These are phyloP conservation scores for Arnoldichthys spilopterus DNA, from an alignment of 2,797 vertebrate species.

Conservation along the genomic window DNA sequence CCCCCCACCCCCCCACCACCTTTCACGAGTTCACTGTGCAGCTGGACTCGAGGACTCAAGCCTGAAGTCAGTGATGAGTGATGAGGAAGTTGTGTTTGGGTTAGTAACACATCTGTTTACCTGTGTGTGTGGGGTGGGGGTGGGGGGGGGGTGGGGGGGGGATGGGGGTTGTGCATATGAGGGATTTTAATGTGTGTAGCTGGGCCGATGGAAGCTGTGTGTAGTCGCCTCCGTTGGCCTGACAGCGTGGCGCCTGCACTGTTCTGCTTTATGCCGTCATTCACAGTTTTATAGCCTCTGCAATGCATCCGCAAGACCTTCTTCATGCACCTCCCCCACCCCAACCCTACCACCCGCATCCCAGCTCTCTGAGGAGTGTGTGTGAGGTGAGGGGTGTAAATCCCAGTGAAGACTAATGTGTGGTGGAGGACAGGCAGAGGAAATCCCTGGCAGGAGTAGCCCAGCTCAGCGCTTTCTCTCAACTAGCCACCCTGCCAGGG, in stretches of 20 bases:
- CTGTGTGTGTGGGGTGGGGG: no score
- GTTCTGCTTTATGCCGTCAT: conserved; percentile 75
- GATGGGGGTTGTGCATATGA: background rate
- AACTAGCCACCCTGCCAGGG: conserved; percentile 13
- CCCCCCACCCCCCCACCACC: no score
- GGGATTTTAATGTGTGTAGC: background rate
- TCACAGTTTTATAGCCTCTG: conserved; percentile 73
- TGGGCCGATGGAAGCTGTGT: background rate
- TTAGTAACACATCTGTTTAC: conserved; percentile 18
- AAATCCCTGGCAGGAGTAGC: conserved; percentile 75
- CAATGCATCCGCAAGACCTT: conserved; percentile 69
- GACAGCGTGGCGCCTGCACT: conserved; percentile 61
- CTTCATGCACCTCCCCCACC: conserved; percentile 18
- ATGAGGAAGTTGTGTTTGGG: no score
- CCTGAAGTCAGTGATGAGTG: no score
- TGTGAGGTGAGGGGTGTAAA: conserved; percentile 32
- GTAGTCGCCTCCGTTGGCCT: conserved; percentile 4
- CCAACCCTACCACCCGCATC: no score
- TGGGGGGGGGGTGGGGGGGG: no score
- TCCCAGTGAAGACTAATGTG: conserved; percentile 62
- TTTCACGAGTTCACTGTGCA: no score
- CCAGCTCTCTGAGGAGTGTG: conserved; percentile 4
- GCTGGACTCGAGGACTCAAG: no score
- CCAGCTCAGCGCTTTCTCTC: conserved; percentile 69
- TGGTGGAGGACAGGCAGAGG: conserved; percentile 61